Evolutionary conservation across 2,113 vertebrate species (phyloP).

Genomic region (Pyrgilauda ruficollis): DNA sequence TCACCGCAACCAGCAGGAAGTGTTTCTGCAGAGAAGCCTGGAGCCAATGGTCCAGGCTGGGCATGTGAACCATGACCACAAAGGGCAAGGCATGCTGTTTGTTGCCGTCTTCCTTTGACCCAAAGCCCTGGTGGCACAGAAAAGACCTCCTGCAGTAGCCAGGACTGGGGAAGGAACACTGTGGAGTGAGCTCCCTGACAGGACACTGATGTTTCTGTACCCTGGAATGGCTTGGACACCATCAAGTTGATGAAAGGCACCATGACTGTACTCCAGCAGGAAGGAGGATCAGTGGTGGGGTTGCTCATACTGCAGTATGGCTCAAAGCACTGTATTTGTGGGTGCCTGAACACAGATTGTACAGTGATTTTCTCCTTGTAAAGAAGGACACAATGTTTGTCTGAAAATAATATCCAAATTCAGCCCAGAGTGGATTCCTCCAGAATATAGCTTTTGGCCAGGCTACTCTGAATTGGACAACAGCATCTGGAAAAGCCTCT

Average conservation of each 20-base stretch:
- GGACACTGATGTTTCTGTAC: neutral
- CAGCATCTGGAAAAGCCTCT: conserved; percentile 16
- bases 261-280: neutral
- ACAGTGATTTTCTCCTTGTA: neutral
- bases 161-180: neutral
- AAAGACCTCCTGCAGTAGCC: neutral
- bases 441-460: conserved; percentile 5
- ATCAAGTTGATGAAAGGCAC: rapidly evolving
- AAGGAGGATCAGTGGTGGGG: neutral
- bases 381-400: neutral
- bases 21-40: neutral
- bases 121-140: neutral
- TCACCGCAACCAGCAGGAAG: rapidly evolving
- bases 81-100: neutral
- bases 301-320: neutral
- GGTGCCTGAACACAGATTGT: neutral
- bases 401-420: conserved; percentile 18
- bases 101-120: neutral
- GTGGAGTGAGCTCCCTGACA: neutral
- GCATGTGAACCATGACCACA: neutral
- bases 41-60: neutral
- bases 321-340: neutral
- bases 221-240: neutral
- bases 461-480: conserved; percentile 9
- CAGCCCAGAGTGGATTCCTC: neutral